phyloP scores from a whole-genome alignment of 2,113 vertebrate genomes.

The Macheiramphus alcinus region DNA sequence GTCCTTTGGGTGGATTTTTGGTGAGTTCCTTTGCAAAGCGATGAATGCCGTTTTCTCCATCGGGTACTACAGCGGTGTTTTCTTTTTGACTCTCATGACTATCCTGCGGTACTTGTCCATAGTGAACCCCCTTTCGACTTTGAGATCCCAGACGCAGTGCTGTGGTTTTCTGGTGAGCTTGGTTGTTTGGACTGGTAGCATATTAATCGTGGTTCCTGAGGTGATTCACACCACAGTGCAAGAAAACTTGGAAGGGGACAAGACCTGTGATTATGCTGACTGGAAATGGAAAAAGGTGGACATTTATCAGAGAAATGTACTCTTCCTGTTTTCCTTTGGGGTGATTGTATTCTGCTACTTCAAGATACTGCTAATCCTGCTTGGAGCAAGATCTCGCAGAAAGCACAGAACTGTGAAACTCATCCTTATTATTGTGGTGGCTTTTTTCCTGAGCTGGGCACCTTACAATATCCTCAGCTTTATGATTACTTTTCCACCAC shows the following conservation, averaged over 20 bases:
- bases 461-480: slow-evolving; percentile 88
- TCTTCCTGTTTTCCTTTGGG: slow-evolving; percentile 79
- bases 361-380: slow-evolving; percentile 80
- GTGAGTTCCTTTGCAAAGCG: slow-evolving; percentile 77
- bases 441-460: slow-evolving; percentile 90
- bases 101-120: slow-evolving; percentile 83
- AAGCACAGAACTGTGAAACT: slow-evolving; percentile 84
- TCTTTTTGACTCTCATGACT: slow-evolving; percentile 87
- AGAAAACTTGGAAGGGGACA: too few relatives aligned
- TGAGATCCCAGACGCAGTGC: slow-evolving; percentile 60
- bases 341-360: slow-evolving; percentile 83
- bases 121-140: slow-evolving; percentile 77
- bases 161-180: slow-evolving; percentile 67
- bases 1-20: slow-evolving; percentile 78
- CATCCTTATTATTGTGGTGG: slow-evolving; percentile 83
- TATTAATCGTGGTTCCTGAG: slow-evolving; percentile 72
- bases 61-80: slow-evolving; percentile 86
- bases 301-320: slow-evolving; percentile 78
- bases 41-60: slow-evolving; percentile 79
- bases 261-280: slow-evolving; percentile 56
- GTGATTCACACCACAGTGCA: slow-evolving; percentile 60
- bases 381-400: slow-evolving; percentile 72
- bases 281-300: slow-evolving; percentile 48
- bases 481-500: slow-evolving; percentile 55
- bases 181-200: slow-evolving; percentile 77